phyloP scores from a whole-genome alignment of 2,113 vertebrate species.

The Passer montanus region DNA sequence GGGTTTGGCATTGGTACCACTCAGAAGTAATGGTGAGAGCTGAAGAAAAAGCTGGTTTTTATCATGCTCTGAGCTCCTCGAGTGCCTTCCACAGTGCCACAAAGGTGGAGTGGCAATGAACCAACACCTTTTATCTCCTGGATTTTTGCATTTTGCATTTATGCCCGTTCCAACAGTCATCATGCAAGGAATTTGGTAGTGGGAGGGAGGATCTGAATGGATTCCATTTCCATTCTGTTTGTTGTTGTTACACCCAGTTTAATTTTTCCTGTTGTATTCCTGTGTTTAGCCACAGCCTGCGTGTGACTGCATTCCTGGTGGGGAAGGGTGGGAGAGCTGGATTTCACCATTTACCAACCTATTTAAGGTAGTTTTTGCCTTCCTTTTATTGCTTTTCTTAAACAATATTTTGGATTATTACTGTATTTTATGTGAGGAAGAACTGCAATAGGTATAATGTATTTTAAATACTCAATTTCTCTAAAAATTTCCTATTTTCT shows the following conservation, averaged over 20 bases:
- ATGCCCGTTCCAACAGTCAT: background rate
- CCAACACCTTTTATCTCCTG: background rate
- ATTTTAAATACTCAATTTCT: background rate
- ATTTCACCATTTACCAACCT: background rate
- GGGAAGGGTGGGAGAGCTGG: background rate
- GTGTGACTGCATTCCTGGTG: background rate
- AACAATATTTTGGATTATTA: background rate
- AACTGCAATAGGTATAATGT: background rate
- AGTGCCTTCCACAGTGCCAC: background rate
- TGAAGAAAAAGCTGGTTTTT: background rate
- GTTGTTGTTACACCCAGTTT: background rate
- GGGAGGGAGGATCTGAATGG: constrained; percentile 11
- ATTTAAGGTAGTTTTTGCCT: background rate
- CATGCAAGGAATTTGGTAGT: background rate
- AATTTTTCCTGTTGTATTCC: background rate
- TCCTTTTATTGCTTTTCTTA: background rate
- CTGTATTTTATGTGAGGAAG: background rate
- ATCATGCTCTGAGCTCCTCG: background rate
- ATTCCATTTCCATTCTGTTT: background rate
- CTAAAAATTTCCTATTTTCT: background rate
- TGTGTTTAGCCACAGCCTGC: background rate
- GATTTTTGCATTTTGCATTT: background rate
- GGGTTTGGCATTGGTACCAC: background rate
- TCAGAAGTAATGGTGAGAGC: background rate
- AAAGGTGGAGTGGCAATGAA: background rate